Evolutionary conservation across 2,888 invertebrate genomes (phyloP).

Genomic region (Emesis furor): DNA sequence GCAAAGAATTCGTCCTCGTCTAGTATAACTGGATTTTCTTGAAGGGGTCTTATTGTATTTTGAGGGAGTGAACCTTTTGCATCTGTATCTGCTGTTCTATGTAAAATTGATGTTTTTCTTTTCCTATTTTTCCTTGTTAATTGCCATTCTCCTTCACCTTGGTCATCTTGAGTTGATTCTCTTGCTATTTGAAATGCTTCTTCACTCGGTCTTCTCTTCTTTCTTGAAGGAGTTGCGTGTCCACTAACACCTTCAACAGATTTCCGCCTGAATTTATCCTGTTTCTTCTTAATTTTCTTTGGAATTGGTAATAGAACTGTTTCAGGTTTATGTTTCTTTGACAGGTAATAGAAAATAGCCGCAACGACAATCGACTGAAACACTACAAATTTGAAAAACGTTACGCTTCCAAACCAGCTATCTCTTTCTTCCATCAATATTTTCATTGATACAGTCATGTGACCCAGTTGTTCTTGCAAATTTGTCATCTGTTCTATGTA

Average conservation of each 20-base stretch:
- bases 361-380: constrained; percentile 89
- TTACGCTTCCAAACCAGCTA: constrained; percentile 93
- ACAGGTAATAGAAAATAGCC: constrained; percentile 90
- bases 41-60: constrained; percentile 84
- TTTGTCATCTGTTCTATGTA: constrained; percentile 95
- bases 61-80: constrained; percentile 76
- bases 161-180: constrained; percentile 91
- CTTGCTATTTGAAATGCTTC: constrained; percentile 93
- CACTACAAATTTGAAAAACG: constrained; percentile 91
- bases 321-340: constrained; percentile 85
- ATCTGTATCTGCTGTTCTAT: constrained; percentile 86
- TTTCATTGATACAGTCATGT: constrained; percentile 92
- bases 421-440: constrained; percentile 93
- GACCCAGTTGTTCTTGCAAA: constrained; percentile 93
- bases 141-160: constrained; percentile 88
- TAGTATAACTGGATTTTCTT: constrained; percentile 90
- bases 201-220: constrained; percentile 95
- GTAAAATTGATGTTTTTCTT: constrained; percentile 88
- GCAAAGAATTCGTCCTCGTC: constrained; percentile 92
- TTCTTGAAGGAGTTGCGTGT: constrained; percentile 90
- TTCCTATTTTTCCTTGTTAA: constrained; percentile 88
- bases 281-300: constrained; percentile 84
- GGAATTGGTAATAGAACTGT: constrained; percentile 81
- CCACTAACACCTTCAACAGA: constrained; percentile 93
- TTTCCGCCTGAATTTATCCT: constrained; percentile 91